These are phyloP conservation scores for Aplysina aerophoba DNA, from an alignment of 37 sponge, comb jelly and placozoan genomes.

Conservation along the genomic window DNA sequence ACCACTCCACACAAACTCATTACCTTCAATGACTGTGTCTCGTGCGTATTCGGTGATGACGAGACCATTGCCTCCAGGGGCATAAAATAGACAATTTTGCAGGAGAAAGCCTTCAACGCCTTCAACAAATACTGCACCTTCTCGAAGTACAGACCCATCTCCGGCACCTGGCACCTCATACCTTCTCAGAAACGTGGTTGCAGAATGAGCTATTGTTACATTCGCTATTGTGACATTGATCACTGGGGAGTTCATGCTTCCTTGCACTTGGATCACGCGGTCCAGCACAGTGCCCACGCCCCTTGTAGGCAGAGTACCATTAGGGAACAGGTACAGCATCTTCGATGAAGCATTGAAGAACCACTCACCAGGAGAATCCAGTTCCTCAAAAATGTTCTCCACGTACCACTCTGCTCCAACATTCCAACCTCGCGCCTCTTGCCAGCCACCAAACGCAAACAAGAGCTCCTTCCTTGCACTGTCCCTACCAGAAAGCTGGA, in stretches of 20 bases:
- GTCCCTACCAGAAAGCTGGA: constrained; percentile 45
- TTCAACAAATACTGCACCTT: constrained; percentile 63
- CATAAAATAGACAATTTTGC: constrained; percentile 43
- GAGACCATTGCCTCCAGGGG: constrained; percentile 69
- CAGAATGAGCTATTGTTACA: constrained; percentile 62
- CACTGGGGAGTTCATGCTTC: constrained; percentile 38
- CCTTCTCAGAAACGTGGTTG: constrained; percentile 57
- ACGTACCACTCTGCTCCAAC: constrained; percentile 56
- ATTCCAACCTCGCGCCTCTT: constrained; percentile 71
- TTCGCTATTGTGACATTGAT: constrained; percentile 29
- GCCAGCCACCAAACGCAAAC: constrained; percentile 69
- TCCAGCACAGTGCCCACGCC: constrained; percentile 42
- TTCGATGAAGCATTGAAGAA: constrained; percentile 39
- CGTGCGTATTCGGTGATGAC: constrained; percentile 55
- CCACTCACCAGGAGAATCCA: constrained; percentile 64
- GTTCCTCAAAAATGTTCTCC: constrained; percentile 64
- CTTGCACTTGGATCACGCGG: constrained; percentile 36
- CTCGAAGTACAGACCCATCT: constrained; percentile 58
- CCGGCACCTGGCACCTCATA: constrained; percentile 74
- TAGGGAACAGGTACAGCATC: constrained; percentile 42
- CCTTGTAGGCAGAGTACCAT: constrained; percentile 42
- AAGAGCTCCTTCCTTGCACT: constrained; percentile 23
- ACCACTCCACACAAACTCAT: constrained; percentile 56
- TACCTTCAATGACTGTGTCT: constrained; percentile 35
- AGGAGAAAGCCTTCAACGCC: constrained; percentile 45